phyloP scores from a whole-genome alignment of 2,113 vertebrate species.

The Lagopus muta region DNA sequence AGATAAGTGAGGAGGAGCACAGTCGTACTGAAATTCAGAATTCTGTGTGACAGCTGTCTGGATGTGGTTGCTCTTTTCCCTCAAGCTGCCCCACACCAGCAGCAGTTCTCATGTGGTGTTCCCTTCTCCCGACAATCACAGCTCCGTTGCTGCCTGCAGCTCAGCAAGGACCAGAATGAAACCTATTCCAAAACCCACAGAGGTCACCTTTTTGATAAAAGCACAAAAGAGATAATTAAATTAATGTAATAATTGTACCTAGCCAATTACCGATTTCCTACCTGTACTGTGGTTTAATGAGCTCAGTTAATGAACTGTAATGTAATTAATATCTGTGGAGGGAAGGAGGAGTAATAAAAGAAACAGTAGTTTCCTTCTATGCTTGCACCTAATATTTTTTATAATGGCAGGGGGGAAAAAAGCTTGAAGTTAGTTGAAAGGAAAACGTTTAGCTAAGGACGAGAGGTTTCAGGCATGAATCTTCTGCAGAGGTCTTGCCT shows the following conservation, averaged over 20 bases:
- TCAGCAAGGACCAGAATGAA: background rate
- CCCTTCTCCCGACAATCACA: background rate
- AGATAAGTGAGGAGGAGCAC: background rate
- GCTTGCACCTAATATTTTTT: background rate
- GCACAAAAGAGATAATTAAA: constrained; percentile 65
- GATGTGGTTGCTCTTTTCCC: background rate
- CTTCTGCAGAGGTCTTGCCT: background rate
- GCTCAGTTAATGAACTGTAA: constrained; percentile 67
- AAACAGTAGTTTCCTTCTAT: constrained; percentile 12
- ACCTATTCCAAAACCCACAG: constrained; percentile 18
- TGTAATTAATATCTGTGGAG: constrained; percentile 60
- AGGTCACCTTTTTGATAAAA: constrained; percentile 70
- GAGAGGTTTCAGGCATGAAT: background rate
- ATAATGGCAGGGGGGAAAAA: background rate
- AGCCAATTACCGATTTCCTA: constrained; percentile 59
- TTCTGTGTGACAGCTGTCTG: background rate
- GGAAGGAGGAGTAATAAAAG: constrained; percentile 7
- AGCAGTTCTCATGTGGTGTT: background rate
- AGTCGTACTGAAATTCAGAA: background rate
- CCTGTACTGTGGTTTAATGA: constrained; percentile 55
- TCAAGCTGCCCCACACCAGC: background rate
- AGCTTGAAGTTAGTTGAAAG: background rate
- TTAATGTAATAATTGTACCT: constrained; percentile 60
- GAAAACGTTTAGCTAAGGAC: background rate
- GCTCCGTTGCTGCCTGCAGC: background rate